Percentiles rank a stretch among this genome's conserved stretches.
These are phyloP conservation scores for Ancistrus triradiatus DNA, from an alignment of 2,113 vertebrate genomes.

Conservation along the genomic window DNA sequence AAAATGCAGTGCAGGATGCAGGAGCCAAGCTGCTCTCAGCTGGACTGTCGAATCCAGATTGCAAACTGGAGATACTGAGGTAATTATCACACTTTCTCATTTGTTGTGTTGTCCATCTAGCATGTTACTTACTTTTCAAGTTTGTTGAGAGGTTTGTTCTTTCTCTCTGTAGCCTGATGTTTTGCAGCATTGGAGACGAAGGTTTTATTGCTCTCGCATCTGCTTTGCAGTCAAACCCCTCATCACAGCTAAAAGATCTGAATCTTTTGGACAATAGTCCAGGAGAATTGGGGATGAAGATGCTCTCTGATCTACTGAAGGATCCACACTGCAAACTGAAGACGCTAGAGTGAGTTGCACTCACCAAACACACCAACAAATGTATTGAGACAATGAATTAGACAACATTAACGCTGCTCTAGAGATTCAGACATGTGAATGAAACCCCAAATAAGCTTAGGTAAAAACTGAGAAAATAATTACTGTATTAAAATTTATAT, in stretches of 20 bases:
- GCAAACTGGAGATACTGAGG: no score
- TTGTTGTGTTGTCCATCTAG: background rate
- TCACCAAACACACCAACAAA: no score
- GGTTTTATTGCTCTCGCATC: background rate
- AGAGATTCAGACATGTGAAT: no score
- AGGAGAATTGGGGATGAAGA: background rate
- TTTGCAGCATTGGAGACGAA: background rate
- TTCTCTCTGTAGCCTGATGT: background rate
- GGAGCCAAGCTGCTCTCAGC: no score
- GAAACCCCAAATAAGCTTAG: no score
- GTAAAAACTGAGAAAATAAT: no score
- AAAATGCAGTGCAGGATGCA: background rate
- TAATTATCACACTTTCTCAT: background rate
- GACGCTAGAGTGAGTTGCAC: constrained; percentile 1
- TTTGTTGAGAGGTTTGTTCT: background rate
- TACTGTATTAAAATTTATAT: no score
- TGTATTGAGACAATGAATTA: no score
- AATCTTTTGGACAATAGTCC: background rate
- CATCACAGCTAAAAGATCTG: background rate
- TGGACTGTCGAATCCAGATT: no score
- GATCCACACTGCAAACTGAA: constrained; percentile 1
- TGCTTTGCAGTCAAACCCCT: background rate
- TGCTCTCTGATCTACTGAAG: background rate
- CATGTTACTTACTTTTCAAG: background rate
- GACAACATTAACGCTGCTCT: no score